phyloP scores from a whole-genome alignment of 2,113 vertebrate species.

The Gnathonemus longibarbis region DNA sequence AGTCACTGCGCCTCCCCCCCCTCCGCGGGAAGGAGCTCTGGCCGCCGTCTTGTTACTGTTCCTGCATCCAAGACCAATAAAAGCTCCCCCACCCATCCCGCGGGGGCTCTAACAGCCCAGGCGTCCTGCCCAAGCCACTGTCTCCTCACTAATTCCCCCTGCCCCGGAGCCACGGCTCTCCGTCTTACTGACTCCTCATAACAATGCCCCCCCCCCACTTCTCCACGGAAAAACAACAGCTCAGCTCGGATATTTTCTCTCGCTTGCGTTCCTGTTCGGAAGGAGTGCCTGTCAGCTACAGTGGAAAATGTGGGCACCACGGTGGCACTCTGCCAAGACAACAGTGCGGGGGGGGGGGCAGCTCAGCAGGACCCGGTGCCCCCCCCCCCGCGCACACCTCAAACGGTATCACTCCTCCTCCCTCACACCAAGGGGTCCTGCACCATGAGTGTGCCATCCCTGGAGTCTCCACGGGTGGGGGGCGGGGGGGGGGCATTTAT shows the following conservation, averaged over 20 bases:
- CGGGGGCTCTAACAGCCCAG: background rate
- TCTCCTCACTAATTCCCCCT: slow-evolving; percentile 21
- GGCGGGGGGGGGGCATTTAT: background rate
- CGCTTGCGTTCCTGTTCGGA: background rate
- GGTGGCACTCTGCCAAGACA: background rate
- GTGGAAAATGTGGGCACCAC: background rate
- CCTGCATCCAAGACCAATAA: slow-evolving; percentile 17
- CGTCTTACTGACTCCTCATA: slow-evolving; percentile 35
- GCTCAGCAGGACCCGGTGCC: background rate
- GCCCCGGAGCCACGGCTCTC: slow-evolving; percentile 13
- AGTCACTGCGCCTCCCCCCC: background rate
- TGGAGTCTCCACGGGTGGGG: background rate
- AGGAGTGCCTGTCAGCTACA: background rate
- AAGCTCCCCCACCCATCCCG: background rate
- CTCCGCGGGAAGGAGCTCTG: background rate
- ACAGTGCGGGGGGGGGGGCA: background rate
- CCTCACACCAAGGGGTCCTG: background rate
- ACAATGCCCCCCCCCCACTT: background rate
- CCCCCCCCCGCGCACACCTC: background rate
- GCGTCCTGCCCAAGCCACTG: slow-evolving; percentile 18
- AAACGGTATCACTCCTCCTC: background rate
- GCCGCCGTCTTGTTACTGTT: background rate
- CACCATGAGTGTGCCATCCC: background rate
- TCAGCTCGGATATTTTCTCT: background rate
- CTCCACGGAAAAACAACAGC: slow-evolving; percentile 2